Evolutionary conservation across 2,113 vertebrate genomes (phyloP), one percentile per base, ranked within the genome.

Genomic region (Pleuronectes platessa): DNA sequence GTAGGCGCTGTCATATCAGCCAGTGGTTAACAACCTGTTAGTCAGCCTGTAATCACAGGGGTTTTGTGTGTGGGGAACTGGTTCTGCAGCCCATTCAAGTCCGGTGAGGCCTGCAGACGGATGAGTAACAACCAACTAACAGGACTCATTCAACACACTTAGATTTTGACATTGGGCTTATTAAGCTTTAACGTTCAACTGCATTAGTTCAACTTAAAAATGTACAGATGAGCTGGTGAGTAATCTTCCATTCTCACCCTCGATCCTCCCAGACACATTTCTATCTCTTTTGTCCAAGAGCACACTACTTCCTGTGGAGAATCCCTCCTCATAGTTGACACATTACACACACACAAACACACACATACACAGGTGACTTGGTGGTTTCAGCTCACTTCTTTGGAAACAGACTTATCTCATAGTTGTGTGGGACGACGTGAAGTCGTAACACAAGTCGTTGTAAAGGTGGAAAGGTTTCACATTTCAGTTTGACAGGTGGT

Each of bases 1-100:
- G 68, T 71, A 62, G 68, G 60, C 35, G 77, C 81, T 31, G 74
- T 84, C 83, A 78, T 79, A 84, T 91, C 89, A 85, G 72, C 62
- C 78, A 60, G 82, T 81, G 73, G 74, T 87, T 85, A 83, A 90
- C 83, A 92, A 92, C 93, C 88, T 84, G 93, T 94, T 91, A 81
- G 80, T 88, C 93, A 88, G 79, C 83, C 86, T 74, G 37, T 84
- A 89, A 89, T 91, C 87, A 92, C 87, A 92, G 81, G 54, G 78
- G 63, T 82, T 66, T 86, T 88, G 90, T 56, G 18, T 94, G 92
- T 92, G 42, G 35, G 83, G 74, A 92, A 94, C 93, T 67, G 85
- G 92, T 91, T 94, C 76, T 82, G 87, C 94, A 88, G 91, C 90
- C 84, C 87, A 64, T 79, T 92, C 93, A 63, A 83, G 93, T 90